Conservation (phyloP, 2,113 vertebrate genomes). For the Brienomyrus longianalis region DNA sequence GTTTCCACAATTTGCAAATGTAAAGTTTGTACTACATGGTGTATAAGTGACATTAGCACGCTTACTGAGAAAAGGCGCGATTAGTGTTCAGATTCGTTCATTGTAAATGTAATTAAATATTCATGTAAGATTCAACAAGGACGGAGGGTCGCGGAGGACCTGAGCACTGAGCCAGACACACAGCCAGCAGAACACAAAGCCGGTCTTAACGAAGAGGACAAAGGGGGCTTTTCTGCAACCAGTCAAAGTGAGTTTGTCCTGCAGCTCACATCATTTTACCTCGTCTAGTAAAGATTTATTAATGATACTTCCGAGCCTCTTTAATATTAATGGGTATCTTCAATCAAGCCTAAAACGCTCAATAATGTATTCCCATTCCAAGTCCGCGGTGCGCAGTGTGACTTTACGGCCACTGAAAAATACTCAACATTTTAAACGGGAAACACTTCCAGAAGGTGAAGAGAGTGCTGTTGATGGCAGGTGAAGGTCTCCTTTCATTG, state of each 20-base stretch:
- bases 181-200: background rate
- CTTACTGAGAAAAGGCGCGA: background rate
- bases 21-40: background rate
- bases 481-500: background rate
- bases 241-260: background rate
- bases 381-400: background rate
- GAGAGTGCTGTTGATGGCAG: background rate
- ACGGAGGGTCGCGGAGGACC: background rate
- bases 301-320: background rate
- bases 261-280: background rate
- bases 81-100: background rate
- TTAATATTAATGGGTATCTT: constrained; percentile 3
- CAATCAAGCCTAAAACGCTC: background rate
- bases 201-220: background rate
- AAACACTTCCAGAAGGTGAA: background rate
- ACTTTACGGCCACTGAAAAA: background rate
- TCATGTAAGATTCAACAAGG: background rate
- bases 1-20: background rate
- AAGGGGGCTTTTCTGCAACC: background rate
- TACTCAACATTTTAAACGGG: background rate
- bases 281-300: background rate
- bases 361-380: background rate
- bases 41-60: background rate
- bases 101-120: background rate
- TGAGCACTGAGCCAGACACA: background rate